Evolutionary conservation across 2,797 vertebrate species (phyloP), one percentile per base, ranked within the genome.

Genomic region (Rousettus madagascariensis): DNA sequence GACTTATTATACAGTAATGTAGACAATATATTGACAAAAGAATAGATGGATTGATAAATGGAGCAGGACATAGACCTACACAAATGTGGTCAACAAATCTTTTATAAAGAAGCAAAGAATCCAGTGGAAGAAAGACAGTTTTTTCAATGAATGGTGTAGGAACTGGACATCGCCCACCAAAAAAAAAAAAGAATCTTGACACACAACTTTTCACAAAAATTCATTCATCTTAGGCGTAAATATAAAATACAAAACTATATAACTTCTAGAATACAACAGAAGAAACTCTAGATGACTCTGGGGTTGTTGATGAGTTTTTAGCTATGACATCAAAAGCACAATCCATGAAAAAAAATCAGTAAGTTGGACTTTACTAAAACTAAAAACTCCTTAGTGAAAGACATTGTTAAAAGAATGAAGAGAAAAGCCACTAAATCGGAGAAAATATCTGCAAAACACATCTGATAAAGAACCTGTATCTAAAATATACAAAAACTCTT

Each of bases 291-390:
- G 28, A 49, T 66, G 55, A 86, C 33, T 17, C 30, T 80, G 57
- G 57, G 57, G 51, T 84, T 95, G 61, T 36, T 33, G 13, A 77
- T 30, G 46, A 72, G 38, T 90, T 93, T 85, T 71, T 22, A 85
- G 49, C 30, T 33, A 85, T 55, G 55, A 71, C 9, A 61, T n/a
- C 38, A 82, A 92, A 92, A 61, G 51, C 51, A 77, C 26, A 30
- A 89, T 6, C 17, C n/a, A 30, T 16, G 63, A 69, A 41, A 66
- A 93, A n/a, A 91, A 86, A n/a, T 8, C 51, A 43, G 5, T 59
- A 95, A 51, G 53, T 1, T 46, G 51, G 33, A 61, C 43, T 90
- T 93, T 33, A 90, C 43, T 79, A 90, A 75, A 87, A 86, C 86
- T 82, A 65, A 57, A 91, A 91, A 86, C 43, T 80, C 80, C 43